Evolutionary conservation across 2,797 vertebrate species (phyloP).

Genomic region (Rhinoraja longicauda): DNA sequence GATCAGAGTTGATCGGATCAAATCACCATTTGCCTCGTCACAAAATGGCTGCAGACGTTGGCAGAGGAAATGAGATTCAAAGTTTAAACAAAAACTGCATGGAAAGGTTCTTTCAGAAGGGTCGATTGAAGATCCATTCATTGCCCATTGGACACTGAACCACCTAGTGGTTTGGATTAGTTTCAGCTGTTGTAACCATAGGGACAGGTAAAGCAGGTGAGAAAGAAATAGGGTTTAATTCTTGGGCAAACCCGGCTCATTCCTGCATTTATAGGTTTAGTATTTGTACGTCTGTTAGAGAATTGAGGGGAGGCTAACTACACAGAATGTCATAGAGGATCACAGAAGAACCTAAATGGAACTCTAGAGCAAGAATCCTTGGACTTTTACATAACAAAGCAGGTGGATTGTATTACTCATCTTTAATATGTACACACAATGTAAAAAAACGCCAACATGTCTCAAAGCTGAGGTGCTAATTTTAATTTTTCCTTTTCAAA

Average conservation of each 20-base stretch:
- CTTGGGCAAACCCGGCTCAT: not conserved
- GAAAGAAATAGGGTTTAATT: not conserved
- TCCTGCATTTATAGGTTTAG: not conserved
- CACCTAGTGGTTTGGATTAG: not conserved
- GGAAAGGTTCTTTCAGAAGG: not conserved
- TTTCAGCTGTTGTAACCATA: not conserved
- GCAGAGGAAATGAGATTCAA: slow-evolving; percentile 1
- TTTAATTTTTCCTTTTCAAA: not conserved
- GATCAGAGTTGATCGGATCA: not conserved
- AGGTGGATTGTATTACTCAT: slow-evolving; percentile 1
- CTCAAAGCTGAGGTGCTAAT: not conserved
- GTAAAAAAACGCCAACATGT: not conserved
- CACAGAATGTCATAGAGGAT: not conserved
- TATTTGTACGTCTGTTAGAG: not conserved
- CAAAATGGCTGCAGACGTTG: not conserved
- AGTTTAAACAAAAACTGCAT: not conserved
- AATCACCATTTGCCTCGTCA: not conserved
- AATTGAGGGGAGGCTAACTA: not conserved
- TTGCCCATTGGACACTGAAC: not conserved
- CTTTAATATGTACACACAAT: not conserved
- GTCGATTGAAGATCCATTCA: not conserved
- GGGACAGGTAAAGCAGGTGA: not conserved
- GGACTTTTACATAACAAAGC: not conserved
- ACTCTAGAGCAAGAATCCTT: not conserved
- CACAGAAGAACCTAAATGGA: slow-evolving; percentile 1